These are phyloP conservation scores for Apis dorsata DNA, from an alignment of 1,140 invertebrate genomes.

Conservation along the genomic window DNA sequence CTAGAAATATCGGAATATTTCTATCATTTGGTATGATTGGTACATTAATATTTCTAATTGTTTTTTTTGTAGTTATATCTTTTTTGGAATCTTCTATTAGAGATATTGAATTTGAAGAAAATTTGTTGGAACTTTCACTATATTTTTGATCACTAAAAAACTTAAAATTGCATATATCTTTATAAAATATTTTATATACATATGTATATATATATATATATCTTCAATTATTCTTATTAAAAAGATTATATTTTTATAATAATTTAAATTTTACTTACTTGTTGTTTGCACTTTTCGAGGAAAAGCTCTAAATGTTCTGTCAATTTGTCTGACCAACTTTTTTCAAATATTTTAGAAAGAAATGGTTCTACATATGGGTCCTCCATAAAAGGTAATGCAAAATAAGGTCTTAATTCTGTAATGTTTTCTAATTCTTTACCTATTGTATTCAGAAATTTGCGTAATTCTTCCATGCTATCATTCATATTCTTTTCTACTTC, in stretches of 20 bases:
- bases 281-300: constrained; percentile 48
- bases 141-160: constrained; percentile 10
- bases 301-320: constrained; percentile 54
- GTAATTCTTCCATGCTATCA: constrained; percentile 79
- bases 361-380: constrained; percentile 81
- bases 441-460: constrained; percentile 80
- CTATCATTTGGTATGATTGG: constrained; percentile 64
- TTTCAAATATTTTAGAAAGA: constrained; percentile 81
- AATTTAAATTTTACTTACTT: constrained; percentile 49
- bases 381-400: constrained; percentile 82
- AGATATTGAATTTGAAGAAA: constrained; percentile 9
- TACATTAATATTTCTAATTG: constrained; percentile 27
- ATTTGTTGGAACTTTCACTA: constrained; percentile 19
- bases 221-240: constrained; percentile 35
- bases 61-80: constrained; percentile 31
- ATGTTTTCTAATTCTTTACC: constrained; percentile 81
- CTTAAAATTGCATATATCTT: constrained; percentile 33
- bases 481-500: constrained; percentile 58
- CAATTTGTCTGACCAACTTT: constrained; percentile 67
- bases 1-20: constrained; percentile 66
- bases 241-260: constrained; percentile 31
- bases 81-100: constrained; percentile 5
- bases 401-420: constrained; percentile 81
- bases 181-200: constrained; percentile 6
- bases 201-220: no score